Percentiles rank a stretch among this genome's conserved stretches.
phyloP scores from a whole-genome alignment of 2,888 invertebrate species.

The Coleophora flavipennella region DNA sequence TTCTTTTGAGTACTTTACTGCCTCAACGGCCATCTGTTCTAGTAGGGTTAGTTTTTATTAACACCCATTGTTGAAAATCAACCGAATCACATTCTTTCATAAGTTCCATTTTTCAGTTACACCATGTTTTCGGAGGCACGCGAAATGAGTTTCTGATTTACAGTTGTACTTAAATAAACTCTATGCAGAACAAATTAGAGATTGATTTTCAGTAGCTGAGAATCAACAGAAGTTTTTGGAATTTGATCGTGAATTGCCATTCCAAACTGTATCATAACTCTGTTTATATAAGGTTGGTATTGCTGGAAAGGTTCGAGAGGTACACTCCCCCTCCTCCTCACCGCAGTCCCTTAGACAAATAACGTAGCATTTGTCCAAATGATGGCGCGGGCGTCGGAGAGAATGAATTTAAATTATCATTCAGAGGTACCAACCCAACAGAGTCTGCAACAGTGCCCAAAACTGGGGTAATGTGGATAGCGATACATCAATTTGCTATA shows the following conservation, averaged over 20 bases:
- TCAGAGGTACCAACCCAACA: constrained; percentile 68
- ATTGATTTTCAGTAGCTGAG: constrained; percentile 36
- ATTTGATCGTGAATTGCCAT: constrained; percentile 33
- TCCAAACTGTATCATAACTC: constrained; percentile 32
- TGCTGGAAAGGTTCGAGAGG: constrained; percentile 13
- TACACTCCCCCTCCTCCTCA: constrained; percentile 38
- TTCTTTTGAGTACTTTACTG: too few relatives aligned
- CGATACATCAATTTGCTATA: constrained; percentile 6
- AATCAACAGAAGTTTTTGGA: constrained; percentile 55
- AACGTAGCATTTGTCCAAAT: constrained; percentile 73
- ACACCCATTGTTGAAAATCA: constrained; percentile 57
- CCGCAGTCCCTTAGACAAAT: constrained; percentile 66
- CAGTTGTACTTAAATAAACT: constrained; percentile 43
- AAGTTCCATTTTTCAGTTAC: constrained; percentile 55
- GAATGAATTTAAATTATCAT: constrained; percentile 76
- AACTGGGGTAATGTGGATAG: constrained; percentile 24
- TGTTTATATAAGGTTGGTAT: constrained; percentile 33
- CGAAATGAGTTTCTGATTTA: constrained; percentile 46
- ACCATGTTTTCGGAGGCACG: constrained; percentile 58
- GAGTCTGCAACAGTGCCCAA: constrained; percentile 56
- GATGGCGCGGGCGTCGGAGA: constrained; percentile 74
- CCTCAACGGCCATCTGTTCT: too few relatives aligned
- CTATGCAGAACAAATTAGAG: constrained; percentile 31
- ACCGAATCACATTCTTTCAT: constrained; percentile 40
- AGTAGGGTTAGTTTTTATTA: constrained; percentile 68